A percentile compares a stretch with the other conserved stretches of the same genome.
Conservation (phyloP, 2,113 vertebrate species). For the Periophthalmodon schlosseri region DNA sequence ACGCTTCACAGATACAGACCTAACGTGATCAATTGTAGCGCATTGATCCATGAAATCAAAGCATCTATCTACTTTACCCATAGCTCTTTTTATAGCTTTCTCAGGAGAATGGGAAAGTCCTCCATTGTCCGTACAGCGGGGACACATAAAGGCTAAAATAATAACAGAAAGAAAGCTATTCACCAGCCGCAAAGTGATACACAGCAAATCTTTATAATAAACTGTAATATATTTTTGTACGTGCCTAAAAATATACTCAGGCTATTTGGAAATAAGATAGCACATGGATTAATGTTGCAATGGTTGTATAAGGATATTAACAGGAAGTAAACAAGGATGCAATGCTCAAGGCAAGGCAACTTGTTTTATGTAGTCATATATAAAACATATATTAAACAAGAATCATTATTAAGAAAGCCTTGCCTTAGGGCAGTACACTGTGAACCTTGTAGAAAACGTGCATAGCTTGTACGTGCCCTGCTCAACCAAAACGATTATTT, state of each 20-base stretch:
- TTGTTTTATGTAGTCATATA: not conserved
- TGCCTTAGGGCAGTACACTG: not conserved
- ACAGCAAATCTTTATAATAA: not conserved
- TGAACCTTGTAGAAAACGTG: not conserved
- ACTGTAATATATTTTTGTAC: not conserved
- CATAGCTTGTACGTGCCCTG: not conserved
- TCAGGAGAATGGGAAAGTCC: not conserved
- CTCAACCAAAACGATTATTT: not conserved
- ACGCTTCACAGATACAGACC: slow-evolving; percentile 38
- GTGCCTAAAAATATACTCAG: not conserved
- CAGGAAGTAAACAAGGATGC: not conserved
- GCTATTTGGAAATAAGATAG: not conserved
- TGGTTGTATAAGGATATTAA: not conserved
- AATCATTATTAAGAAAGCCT: not conserved
- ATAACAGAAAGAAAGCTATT: not conserved
- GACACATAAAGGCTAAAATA: not conserved
- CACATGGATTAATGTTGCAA: not conserved
- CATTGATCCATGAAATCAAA: slow-evolving; percentile 70
- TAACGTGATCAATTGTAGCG: slow-evolving; percentile 53
- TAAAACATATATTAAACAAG: not conserved
- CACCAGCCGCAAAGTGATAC: not conserved
- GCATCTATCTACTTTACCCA: slow-evolving; percentile 40
- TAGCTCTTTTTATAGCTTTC: slow-evolving; percentile 20
- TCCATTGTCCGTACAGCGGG: not conserved
- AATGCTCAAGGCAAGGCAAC: not conserved